These are phyloP conservation scores for Andrena trimmerana DNA, from an alignment of 2,888 invertebrate genomes.

Conservation along the genomic window DNA sequence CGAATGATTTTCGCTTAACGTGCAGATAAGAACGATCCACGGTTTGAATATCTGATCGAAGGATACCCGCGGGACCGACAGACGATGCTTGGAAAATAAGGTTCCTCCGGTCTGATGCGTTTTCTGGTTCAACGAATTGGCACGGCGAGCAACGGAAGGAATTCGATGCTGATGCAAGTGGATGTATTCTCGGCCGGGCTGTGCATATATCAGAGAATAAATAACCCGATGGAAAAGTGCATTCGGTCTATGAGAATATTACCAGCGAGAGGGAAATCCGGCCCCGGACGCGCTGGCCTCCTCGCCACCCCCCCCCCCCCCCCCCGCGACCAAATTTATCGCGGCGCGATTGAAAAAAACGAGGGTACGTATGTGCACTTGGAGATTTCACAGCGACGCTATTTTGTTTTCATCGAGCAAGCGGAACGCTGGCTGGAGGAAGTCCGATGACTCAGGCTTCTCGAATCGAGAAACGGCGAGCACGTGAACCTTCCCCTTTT, in stretches of 20 bases:
- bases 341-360: neutral
- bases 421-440: neutral
- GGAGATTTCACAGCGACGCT: too few species aligned
- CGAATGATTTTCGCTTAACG: slow-evolving; percentile 65
- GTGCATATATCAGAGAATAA: slow-evolving; percentile 58
- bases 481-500: neutral
- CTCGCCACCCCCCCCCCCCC: neutral
- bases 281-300: neutral
- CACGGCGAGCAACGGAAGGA: slow-evolving; percentile 52
- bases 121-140: slow-evolving; percentile 61
- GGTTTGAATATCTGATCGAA: slow-evolving; percentile 64
- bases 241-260: slow-evolving; percentile 44
- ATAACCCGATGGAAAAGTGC: slow-evolving; percentile 54
- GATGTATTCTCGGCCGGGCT: slow-evolving; percentile 40
- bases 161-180: slow-evolving; percentile 58
- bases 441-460: neutral
- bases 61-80: slow-evolving; percentile 53
- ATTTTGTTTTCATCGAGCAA: too few species aligned
- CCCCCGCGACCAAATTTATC: neutral
- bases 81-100: slow-evolving; percentile 60
- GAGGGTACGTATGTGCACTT: neutral
- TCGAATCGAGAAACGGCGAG: slow-evolving; percentile 5
- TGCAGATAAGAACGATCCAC: slow-evolving; percentile 62
- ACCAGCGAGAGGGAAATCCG: slow-evolving; percentile 30
- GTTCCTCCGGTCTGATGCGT: slow-evolving; percentile 52